Evolutionary conservation across 1,140 invertebrate genomes (phyloP).

Genomic region (Watersipora subatra): DNA sequence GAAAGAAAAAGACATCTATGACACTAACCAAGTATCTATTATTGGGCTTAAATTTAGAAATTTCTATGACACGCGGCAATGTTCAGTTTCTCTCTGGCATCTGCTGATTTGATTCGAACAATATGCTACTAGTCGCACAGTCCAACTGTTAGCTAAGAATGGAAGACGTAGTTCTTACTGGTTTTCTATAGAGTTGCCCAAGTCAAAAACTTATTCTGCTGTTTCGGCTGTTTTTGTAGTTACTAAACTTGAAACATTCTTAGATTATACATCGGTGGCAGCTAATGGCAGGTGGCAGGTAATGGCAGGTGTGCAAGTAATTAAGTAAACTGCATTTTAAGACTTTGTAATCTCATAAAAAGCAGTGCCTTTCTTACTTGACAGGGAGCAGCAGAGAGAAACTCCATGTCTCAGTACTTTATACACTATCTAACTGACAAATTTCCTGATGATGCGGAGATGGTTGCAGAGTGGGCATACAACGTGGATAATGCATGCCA

Average conservation of each 20-base stretch:
- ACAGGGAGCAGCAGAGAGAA: slow-evolving; percentile 26
- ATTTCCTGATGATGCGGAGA: slow-evolving; percentile 22
- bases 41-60: not conserved
- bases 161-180: too few species aligned
- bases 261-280: too few species aligned
- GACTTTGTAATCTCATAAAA: too few species aligned
- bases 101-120: not conserved
- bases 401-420: slow-evolving; percentile 29
- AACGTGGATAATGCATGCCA: slow-evolving; percentile 36
- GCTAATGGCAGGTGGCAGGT: too few species aligned
- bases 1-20: slow-evolving; percentile 22
- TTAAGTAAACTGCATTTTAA: too few species aligned
- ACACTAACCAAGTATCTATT: not conserved
- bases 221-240: too few species aligned
- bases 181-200: too few species aligned
- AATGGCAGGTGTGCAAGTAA: too few species aligned
- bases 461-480: slow-evolving; percentile 37
- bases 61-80: not conserved
- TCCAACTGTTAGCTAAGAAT: too few species aligned
- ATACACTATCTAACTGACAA: slow-evolving; percentile 23
- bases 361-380: not conserved
- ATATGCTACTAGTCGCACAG: not conserved
- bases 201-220: too few species aligned
- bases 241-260: too few species aligned
- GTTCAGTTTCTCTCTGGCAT: not conserved